A percentile compares a stretch with the other conserved stretches of the same genome.
phyloP scores from a whole-genome alignment of 2,888 invertebrate species.

The Cheilosia soror region DNA sequence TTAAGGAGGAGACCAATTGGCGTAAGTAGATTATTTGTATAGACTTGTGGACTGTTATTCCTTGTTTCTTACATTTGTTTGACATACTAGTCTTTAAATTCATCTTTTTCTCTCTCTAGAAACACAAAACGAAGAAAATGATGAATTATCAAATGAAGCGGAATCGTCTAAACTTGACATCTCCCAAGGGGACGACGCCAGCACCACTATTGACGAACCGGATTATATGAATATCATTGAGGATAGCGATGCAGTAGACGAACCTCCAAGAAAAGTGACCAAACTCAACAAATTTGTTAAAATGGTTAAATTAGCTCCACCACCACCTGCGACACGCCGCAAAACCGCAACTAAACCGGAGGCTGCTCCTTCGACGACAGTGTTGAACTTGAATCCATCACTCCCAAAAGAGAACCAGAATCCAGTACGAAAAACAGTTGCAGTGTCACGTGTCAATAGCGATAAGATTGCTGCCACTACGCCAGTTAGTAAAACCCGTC shows the following conservation, averaged over 20 bases:
- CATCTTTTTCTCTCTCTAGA: constrained; percentile 25
- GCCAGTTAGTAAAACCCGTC: constrained; percentile 34
- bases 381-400: constrained; percentile 22
- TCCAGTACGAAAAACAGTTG: constrained; percentile 27
- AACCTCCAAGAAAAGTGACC: constrained; percentile 57
- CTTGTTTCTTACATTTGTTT: too few relatives aligned
- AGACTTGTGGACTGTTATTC: too few relatives aligned
- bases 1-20: constrained; percentile 66
- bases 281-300: constrained; percentile 35
- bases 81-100: too few relatives aligned
- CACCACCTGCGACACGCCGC: constrained; percentile 22
- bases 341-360: constrained; percentile 50
- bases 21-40: constrained; percentile 58
- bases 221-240: constrained; percentile 26
- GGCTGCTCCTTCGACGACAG: not conserved
- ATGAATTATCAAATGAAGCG: constrained; percentile 4
- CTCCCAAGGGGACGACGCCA: constrained; percentile 37
- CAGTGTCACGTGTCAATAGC: not conserved
- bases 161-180: not conserved
- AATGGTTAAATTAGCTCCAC: constrained; percentile 53
- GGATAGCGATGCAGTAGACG: constrained; percentile 10
- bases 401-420: constrained; percentile 62
- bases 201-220: constrained; percentile 56
- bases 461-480: not conserved
- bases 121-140: constrained; percentile 12